These are phyloP conservation scores for Machimus atricapillus DNA, from an alignment of 2,888 invertebrate genomes.

Conservation along the genomic window DNA sequence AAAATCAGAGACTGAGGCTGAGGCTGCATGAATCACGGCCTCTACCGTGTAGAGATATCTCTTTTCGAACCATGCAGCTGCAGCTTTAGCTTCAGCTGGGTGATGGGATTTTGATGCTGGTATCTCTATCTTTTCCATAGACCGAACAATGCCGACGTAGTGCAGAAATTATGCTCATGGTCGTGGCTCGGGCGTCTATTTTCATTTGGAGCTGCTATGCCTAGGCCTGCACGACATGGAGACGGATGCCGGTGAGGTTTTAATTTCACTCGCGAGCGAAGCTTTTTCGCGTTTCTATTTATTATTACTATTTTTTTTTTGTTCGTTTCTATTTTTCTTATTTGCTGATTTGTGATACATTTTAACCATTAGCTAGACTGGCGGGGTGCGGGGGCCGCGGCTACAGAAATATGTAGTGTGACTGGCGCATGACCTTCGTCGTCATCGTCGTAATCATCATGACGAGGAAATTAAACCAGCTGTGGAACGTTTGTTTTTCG, in stretches of 20 bases:
- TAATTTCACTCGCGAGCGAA: not conserved
- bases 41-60: not conserved
- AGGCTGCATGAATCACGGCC: not conserved
- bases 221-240: not conserved
- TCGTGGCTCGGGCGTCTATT: not conserved
- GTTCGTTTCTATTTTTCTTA: not conserved
- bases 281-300: not conserved
- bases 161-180: constrained; percentile 26
- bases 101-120: not conserved
- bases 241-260: not conserved
- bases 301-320: not conserved
- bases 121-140: not conserved
- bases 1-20: not conserved
- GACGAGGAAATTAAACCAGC: constrained; percentile 19
- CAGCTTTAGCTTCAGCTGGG: not conserved
- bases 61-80: not conserved
- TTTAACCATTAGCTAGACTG: not conserved
- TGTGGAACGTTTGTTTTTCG: not conserved
- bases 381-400: not conserved
- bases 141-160: not conserved
- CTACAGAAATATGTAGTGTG: not conserved
- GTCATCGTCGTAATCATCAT: not conserved
- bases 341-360: not conserved
- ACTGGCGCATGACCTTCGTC: constrained; percentile 14
- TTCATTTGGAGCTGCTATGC: not conserved